Evolutionary conservation across 2,113 vertebrate species (phyloP).

Genomic region (Protobothrops flavoviridis): DNA sequence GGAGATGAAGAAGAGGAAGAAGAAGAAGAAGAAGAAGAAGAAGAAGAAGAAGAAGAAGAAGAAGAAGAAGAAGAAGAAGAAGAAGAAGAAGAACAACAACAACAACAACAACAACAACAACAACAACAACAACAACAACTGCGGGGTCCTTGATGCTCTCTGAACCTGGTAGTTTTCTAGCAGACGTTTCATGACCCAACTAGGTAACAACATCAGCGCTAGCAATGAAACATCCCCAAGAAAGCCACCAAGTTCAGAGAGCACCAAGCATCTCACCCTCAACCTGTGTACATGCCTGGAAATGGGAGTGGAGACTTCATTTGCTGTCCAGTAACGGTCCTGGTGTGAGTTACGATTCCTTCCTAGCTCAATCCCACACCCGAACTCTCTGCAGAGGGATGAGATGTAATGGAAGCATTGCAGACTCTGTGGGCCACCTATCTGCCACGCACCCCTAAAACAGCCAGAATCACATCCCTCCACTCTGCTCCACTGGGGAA

Average conservation of each 20-base stretch:
- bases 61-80: too few relatives aligned
- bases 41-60: too few relatives aligned
- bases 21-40: too few relatives aligned
- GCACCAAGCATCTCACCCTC: neutral
- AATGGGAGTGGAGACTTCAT: constrained; percentile 50
- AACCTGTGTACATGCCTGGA: constrained; percentile 69
- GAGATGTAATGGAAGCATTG: rapidly evolving
- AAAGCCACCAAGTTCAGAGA: neutral
- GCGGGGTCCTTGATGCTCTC: neutral
- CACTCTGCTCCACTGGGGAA: neutral
- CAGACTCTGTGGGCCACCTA: too few relatives aligned
- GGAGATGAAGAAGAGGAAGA: rapidly evolving
- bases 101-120: too few relatives aligned
- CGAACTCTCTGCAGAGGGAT: rapidly evolving
- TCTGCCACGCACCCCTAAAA: too few relatives aligned
- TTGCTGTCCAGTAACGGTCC: constrained; percentile 35
- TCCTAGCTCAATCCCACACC: too few relatives aligned
- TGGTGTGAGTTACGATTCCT: neutral
- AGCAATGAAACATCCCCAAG: neutral
- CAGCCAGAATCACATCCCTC: too few relatives aligned
- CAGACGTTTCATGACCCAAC: neutral
- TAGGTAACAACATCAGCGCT: too few relatives aligned
- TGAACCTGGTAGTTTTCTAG: neutral
- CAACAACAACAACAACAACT: too few relatives aligned
- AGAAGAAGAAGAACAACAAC: too few relatives aligned